Conservation (phyloP, 2,888 invertebrate species). For the Drosophila peninsularis region DNA sequence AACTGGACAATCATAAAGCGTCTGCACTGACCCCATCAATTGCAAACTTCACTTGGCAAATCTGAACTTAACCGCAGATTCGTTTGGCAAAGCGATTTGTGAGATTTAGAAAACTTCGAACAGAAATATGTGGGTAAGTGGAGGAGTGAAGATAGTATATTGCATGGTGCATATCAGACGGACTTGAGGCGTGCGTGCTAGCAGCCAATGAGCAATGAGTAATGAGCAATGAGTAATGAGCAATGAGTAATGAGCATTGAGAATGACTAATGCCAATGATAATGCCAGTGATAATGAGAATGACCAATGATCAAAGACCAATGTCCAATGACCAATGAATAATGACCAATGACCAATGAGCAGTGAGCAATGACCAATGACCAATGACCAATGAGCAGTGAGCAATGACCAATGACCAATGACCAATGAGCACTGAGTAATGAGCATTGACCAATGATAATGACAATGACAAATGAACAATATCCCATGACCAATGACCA, state of each 20-base stretch:
- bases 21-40: conserved; percentile 15
- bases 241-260: no score
- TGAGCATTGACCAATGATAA: no score
- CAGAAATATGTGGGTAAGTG: neutral
- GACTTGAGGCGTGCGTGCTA: no score
- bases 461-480: neutral
- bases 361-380: neutral
- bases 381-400: no score
- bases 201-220: no score
- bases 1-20: conserved; percentile 72
- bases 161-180: no score
- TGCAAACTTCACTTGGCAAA: conserved; percentile 9
- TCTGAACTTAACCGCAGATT: conserved; percentile 40
- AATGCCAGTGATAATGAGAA: conserved; percentile 5
- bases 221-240: no score
- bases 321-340: neutral
- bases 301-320: conserved; percentile 7
- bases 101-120: conserved; percentile 10
- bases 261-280: neutral
- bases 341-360: conserved; percentile 3
- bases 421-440: neutral
- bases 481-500: no score
- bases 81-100: conserved; percentile 38
- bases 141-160: neutral
- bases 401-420: no score